Evolutionary conservation across 2,113 vertebrate genomes (phyloP).

Genomic region (Leptobrachium leishanense): DNA sequence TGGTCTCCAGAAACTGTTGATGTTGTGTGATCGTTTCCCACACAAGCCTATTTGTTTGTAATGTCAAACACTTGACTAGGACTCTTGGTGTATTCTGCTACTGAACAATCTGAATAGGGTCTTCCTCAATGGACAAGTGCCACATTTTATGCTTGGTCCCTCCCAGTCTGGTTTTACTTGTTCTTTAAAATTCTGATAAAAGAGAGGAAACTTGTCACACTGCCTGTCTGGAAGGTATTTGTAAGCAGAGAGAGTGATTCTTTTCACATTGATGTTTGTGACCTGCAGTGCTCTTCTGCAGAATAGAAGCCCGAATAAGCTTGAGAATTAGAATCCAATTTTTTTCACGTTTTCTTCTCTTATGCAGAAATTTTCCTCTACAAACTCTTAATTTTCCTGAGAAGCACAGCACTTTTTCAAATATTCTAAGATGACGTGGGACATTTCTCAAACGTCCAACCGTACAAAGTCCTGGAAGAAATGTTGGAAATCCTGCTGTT

Average conservation of each 20-base stretch:
- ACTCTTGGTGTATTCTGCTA: not conserved
- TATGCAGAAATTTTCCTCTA: no score
- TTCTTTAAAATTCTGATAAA: constrained; percentile 11
- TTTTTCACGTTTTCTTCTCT: not conserved
- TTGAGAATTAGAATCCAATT: not conserved
- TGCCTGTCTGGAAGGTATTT: not conserved
- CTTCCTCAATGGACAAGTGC: constrained; percentile 14
- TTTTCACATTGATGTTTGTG: not conserved
- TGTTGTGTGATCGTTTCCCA: no score
- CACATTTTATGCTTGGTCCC: constrained; percentile 3
- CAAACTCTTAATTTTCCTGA: not conserved
- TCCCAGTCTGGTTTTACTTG: constrained; percentile 42
- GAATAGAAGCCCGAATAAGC: not conserved
- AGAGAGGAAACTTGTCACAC: constrained; percentile 6
- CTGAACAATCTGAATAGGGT: constrained; percentile 17
- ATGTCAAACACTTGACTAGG: no score
- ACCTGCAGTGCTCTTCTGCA: not conserved
- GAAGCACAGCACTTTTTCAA: no score
- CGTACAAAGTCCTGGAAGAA: not conserved
- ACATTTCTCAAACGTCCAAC: not conserved
- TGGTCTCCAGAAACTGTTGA: no score
- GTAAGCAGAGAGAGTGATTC: not conserved
- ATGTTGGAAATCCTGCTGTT: not conserved
- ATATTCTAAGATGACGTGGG: no score
- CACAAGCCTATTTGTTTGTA: no score